Percentiles rank a stretch among this genome's conserved stretches.
Conservation (phyloP, 2,113 vertebrate genomes). For the Sylvicapra grimmia region DNA sequence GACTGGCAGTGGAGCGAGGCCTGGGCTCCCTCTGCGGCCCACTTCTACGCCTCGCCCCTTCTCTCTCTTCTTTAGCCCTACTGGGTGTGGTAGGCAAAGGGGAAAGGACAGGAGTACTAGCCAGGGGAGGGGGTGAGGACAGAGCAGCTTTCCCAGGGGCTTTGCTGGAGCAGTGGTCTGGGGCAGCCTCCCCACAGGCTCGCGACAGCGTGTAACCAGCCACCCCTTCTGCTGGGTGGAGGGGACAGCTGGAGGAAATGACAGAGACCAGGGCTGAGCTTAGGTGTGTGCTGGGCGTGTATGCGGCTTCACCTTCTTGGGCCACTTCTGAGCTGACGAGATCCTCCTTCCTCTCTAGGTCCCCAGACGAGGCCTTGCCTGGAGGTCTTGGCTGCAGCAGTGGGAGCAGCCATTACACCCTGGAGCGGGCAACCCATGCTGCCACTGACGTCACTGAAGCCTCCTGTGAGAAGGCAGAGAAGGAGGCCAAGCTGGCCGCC, state of each 20-base stretch:
- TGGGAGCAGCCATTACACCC: slow-evolving; percentile 78
- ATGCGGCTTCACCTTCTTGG: neutral
- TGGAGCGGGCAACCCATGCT: slow-evolving; percentile 80
- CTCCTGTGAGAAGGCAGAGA: slow-evolving; percentile 86
- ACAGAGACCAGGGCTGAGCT: neutral
- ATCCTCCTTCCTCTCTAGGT: slow-evolving; percentile 60
- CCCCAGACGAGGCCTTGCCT: slow-evolving; percentile 83
- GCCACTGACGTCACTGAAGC: slow-evolving; percentile 76
- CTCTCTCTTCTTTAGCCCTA: neutral
- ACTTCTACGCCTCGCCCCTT: rapidly evolving
- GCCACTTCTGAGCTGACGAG: neutral
- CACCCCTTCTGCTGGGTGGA: rapidly evolving
- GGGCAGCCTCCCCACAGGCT: no score
- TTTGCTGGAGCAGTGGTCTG: rapidly evolving
- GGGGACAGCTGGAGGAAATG: neutral
- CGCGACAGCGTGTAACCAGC: rapidly evolving
- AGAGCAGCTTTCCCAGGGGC: no score
- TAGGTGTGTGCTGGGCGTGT: neutral
- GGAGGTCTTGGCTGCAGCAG: slow-evolving; percentile 68
- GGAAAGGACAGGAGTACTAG: neutral
- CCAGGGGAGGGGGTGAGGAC: no score
- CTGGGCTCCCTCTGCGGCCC: neutral
- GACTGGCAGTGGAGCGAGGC: neutral
- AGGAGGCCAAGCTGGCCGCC: slow-evolving; percentile 81
- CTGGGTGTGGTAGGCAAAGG: neutral